Conservation (phyloP, 2,113 vertebrate species). For the Lathamus discolor region DNA sequence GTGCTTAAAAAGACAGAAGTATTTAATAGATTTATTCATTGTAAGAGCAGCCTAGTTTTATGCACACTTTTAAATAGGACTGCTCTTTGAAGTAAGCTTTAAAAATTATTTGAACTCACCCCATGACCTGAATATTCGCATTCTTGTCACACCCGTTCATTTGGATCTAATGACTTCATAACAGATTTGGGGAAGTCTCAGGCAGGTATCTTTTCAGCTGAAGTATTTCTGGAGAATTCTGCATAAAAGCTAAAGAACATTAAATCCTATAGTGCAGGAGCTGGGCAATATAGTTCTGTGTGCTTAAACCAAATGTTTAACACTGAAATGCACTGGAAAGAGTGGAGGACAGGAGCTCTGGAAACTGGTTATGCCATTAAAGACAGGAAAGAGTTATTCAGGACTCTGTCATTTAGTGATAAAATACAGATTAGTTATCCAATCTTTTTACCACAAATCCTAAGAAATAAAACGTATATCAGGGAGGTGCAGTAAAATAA, state of each 20-base stretch:
- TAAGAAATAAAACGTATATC: neutral
- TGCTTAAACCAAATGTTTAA: neutral
- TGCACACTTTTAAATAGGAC: neutral
- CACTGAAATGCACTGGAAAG: neutral
- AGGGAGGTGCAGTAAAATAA: neutral
- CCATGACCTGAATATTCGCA: constrained; percentile 4
- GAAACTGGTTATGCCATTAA: neutral
- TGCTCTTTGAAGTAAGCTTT: neutral
- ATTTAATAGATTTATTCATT: neutral
- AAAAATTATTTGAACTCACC: constrained; percentile 7
- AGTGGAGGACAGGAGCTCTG: neutral
- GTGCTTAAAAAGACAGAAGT: neutral
- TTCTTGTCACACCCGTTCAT: neutral
- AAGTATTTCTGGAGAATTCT: neutral
- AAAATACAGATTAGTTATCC: neutral
- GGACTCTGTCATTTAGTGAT: neutral
- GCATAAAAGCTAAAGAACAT: neutral
- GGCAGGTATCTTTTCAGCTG: neutral
- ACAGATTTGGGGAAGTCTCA: neutral
- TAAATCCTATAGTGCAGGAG: neutral
- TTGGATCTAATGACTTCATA: neutral
- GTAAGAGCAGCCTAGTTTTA: constrained; percentile 25
- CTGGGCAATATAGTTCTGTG: neutral
- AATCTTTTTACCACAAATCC: neutral
- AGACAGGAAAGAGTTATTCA: neutral